Base-by-base conservation (phyloP, 1,140 invertebrate genomes). In the Galleria mellonella region DNA sequence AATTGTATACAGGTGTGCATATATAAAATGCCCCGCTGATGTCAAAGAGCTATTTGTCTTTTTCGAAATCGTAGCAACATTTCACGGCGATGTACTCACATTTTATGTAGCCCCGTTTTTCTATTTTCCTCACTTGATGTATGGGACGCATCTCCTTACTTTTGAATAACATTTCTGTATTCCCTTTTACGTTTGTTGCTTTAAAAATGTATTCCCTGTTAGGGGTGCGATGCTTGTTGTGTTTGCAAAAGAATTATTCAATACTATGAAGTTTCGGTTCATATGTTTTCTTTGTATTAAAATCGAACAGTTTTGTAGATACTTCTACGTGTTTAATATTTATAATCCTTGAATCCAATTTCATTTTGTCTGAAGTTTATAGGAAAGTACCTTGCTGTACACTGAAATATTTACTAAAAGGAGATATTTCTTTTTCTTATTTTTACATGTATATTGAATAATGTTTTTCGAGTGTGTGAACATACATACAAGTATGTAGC, bases 61-160 rank as follows among this genome's bases (percentile, higher is more conserved):
- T 64, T 63, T 61, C 59, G 43, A 59, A 67, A 72, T 74, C 63
- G 68, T 63, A 63, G 65, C 55, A 67, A 70, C 63, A 68, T 69
- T 66, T 69, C 62, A 69, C 62, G 33, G 57, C 46, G 46, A 63
- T 61, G 58, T 66, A 69, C 65, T 58, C 62, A 69, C 62, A 69
- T 72, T 77, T 75, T 72, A 72, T 73, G 50, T 51, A 50, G 33
- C 51, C 58, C 51, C 56, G 59, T 75, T 72, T 78, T 77, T 83
- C 68, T 77, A 72, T 76, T 77, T 69, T 72, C 46, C 69, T 62
- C 67, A 57, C 62, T 63, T 77, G 72, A 77, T 75, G 63, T 77
- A 79, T 82, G 71, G 60, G 70, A 73, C 71, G 70, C 66, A 73
- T 74, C 77, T 79, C 75, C 73, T 68, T 67, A 79, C 68, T 79